Evolutionary conservation across 2,797 vertebrate genomes (phyloP), one percentile per base, ranked within the genome.

Genomic region (Podargus strigoides): DNA sequence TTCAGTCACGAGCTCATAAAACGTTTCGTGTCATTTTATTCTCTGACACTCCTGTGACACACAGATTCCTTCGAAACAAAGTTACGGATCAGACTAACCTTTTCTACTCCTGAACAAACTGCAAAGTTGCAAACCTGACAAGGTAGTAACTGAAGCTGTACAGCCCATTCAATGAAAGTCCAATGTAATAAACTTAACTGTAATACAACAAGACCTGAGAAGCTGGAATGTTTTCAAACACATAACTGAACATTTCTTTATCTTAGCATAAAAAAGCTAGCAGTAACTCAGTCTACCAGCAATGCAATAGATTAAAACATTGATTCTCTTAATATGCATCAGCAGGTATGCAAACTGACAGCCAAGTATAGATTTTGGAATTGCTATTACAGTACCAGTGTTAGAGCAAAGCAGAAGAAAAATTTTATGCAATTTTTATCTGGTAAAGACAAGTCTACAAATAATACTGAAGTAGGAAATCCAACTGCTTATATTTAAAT

Each of bases 261-360:
- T 16, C 55, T 72, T 7, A 42, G 26, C 17, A 19, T 30, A 70
- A 3, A 7, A 79, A 70, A 89, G 28, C 14, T 78, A 27, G 11
- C 34, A 80, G n/a, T 2, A 85, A 75, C 22, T 68, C 20, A 7
- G 41, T 6, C 87, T 62, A 44, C 14, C 72, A 85, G 46, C 42
- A 77, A 78, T 37, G 56, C 72, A 77, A 93, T 66, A 53, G 27
- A 16, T 49, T 92, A 75, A 81, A 85, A 58, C 23, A 89, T 6
- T 49, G 82, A 87, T 59, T 72, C n/a, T 84, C 73, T 87, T 69
- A 80, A 91, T 89, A 85, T 46, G 84, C 64, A 62, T 58, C 87
- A 89, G 53, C 28, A 95, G 68, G 68, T 64, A 92, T n/a, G 89
- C 37, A 92, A 34, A 91, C 6, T 49, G 63, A 85, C 77, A 93